phyloP scores from a whole-genome alignment of 2,113 vertebrate species.

The Paraplagusia blochii region DNA sequence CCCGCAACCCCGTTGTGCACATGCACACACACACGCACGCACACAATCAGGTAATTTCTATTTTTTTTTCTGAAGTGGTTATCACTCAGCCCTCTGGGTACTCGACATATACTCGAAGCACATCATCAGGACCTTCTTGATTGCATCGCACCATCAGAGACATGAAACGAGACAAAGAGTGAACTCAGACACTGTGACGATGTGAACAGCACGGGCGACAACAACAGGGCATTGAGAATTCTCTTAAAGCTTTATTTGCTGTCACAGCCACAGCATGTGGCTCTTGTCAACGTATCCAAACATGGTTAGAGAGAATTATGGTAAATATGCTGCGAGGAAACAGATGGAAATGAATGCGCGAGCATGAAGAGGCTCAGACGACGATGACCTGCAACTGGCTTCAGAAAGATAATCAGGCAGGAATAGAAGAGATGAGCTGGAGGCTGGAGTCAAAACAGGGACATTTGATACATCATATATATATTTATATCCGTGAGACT shows the following conservation, averaged over 20 bases:
- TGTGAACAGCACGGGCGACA: constrained; percentile 11
- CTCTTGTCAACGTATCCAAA: constrained; percentile 2
- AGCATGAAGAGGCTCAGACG: not conserved
- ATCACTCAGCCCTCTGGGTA: constrained; percentile 23
- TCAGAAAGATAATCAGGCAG: not conserved
- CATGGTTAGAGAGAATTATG: constrained; percentile 4
- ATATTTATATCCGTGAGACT: no score
- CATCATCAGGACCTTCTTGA: constrained; percentile 18
- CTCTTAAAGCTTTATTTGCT: constrained; percentile 12
- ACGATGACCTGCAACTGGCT: not conserved
- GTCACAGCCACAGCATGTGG: not conserved
- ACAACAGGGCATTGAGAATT: constrained; percentile 5
- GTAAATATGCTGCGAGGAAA: not conserved
- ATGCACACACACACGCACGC: not conserved
- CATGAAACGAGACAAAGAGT: constrained; percentile 11
- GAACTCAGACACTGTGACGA: not conserved
- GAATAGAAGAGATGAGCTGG: no score
- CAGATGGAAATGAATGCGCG: not conserved
- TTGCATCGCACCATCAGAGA: constrained; percentile 17
- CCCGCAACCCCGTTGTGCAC: constrained; percentile 17
- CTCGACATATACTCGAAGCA: constrained; percentile 24
- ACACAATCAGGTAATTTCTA: constrained; percentile 1
- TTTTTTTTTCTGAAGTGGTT: constrained; percentile 25
- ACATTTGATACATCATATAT: no score
- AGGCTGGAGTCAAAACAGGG: no score